These are phyloP conservation scores for Sebastes dallii DNA, from an alignment of 2,797 vertebrate genomes.

Conservation along the genomic window DNA sequence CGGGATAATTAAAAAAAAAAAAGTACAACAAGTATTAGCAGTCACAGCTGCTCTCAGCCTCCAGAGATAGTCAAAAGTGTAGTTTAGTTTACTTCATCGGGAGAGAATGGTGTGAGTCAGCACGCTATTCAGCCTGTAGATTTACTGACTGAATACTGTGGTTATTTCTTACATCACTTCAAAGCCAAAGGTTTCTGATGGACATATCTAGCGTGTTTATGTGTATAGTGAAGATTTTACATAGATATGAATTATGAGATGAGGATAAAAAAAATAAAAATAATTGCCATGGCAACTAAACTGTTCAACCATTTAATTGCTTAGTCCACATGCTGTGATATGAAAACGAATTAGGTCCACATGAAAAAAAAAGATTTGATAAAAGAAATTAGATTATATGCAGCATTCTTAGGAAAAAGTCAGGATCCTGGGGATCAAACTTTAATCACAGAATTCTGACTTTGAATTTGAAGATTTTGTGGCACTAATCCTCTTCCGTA, in stretches of 20 bases:
- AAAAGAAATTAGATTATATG: background rate
- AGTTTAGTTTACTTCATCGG: slow-evolving; percentile 31
- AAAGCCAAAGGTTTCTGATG: slow-evolving; percentile 91
- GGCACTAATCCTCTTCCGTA: slow-evolving; percentile 44
- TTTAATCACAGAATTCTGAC: slow-evolving; percentile 1
- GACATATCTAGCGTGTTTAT: slow-evolving; percentile 83
- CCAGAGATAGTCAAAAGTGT: slow-evolving; percentile 20
- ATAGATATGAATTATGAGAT: slow-evolving; percentile 79
- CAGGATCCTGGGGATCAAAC: background rate
- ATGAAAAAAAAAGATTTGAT: background rate
- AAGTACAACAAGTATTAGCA: background rate
- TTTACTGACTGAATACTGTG: slow-evolving; percentile 80
- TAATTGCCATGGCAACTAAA: slow-evolving; percentile 84
- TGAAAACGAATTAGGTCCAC: slow-evolving; percentile 12
- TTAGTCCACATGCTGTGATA: slow-evolving; percentile 74
- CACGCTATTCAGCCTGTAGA: slow-evolving; percentile 79
- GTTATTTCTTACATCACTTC: slow-evolving; percentile 86
- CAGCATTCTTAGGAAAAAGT: background rate
- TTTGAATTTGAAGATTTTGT: background rate
- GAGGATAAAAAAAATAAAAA: slow-evolving; percentile 22
- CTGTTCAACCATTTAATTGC: slow-evolving; percentile 87
- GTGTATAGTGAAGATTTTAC: slow-evolving; percentile 79
- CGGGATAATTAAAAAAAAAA: background rate
- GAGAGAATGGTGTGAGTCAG: slow-evolving; percentile 41
- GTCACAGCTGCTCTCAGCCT: slow-evolving; percentile 26